Conservation (phyloP, 1,140 invertebrate species). For the Pomacea maculata region DNA sequence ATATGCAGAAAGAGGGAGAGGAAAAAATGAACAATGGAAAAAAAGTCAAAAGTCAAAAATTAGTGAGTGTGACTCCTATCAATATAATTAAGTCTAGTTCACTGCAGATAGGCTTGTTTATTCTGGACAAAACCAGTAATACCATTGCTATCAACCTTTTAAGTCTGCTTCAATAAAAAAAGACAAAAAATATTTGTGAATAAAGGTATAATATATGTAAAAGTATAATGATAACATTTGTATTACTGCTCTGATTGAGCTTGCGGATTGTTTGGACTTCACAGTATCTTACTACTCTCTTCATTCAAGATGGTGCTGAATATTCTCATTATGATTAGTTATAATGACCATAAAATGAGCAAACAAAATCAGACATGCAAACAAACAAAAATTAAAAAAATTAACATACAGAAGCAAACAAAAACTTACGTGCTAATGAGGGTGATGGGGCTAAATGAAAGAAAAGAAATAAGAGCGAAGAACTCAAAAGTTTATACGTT, state of each 20-base stretch:
- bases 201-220: background rate
- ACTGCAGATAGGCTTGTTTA: too few relatives aligned
- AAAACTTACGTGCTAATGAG: constrained; percentile 37
- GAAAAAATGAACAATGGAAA: too few relatives aligned
- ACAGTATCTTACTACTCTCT: too few relatives aligned
- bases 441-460: constrained; percentile 40
- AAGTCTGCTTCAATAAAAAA: background rate
- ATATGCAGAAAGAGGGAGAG: too few relatives aligned
- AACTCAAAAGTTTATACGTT: background rate
- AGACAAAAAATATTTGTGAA: constrained; percentile 8
- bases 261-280: too few relatives aligned
- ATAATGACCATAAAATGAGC: background rate
- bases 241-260: background rate
- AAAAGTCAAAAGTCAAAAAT: too few relatives aligned
- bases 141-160: background rate
- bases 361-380: constrained; percentile 1
- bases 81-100: too few relatives aligned
- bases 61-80: too few relatives aligned
- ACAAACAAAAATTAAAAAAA: background rate
- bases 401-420: background rate
- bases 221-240: background rate
- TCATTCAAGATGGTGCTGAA: too few relatives aligned
- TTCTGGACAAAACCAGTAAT: too few relatives aligned
- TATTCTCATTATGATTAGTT: background rate
- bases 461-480: constrained; percentile 19